Evolutionary conservation across 1,140 invertebrate species (phyloP), one percentile per base, ranked within the genome.

Genomic region (Agraylea sexmaculata): DNA sequence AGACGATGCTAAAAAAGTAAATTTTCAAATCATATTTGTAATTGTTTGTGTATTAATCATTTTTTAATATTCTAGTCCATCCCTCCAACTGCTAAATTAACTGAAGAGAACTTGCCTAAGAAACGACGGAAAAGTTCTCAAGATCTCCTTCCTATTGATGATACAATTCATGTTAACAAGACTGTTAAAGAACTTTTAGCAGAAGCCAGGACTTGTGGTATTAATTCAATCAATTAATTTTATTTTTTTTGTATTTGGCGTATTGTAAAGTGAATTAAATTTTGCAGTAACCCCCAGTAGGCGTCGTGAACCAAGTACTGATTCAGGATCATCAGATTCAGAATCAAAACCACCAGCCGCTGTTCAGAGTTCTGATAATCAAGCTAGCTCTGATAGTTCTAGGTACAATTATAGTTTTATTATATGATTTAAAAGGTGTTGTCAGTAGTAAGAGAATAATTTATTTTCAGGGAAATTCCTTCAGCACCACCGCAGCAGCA

Each of bases 1-100:
- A 21, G 43, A 64, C 47, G 62, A 65, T 44, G 43, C 60, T 41
- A 67, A 65, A 45, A 64, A 64, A 56, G 64, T 66, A 56, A 16
- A 22, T 31, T 29, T n/a, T 18, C 30, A 15, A 7, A 17, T 25
- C 7, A 37, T 34, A 17, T 21, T 22, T 15, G 23, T 22, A 13
- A 15, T 36, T 23, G 3, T 22, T 20, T 25, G n/a, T n/a, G n/a
- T n/a, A n/a, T n/a, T n/a, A n/a, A n/a, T n/a, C n/a, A n/a, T n/a
- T n/a, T n/a, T n/a, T n/a, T n/a, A n/a, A n/a, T n/a, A n/a, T n/a
- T n/a, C n/a, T n/a, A n/a, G n/a, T n/a, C n/a, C n/a, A n/a, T n/a
- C n/a, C n/a, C n/a, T n/a, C n/a, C n/a, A n/a, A n/a, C n/a, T n/a
- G n/a, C n/a, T n/a, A n/a, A n/a, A n/a, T n/a, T n/a, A n/a, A n/a